Evolutionary conservation across 2,888 invertebrate species (phyloP), one percentile per base, ranked within the genome.

Genomic region (Drosophila melanosoma): DNA sequence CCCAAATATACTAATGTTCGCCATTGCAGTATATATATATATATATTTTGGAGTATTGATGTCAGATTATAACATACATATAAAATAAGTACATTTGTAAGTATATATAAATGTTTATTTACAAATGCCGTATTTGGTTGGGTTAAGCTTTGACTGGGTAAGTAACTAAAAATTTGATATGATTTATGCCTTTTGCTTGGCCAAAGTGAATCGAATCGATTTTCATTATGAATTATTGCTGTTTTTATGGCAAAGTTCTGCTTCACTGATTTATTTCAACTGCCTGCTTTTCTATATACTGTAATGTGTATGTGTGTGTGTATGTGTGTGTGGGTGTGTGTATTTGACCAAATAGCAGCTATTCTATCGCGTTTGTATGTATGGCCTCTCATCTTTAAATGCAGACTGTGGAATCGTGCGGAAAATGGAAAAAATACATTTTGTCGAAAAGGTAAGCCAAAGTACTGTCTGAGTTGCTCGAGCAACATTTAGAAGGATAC

Each of bases 211-310:
- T 81, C 75, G 80, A 81, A 84, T 82, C 82, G 82, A 82, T 83
- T 83, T 85, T 85, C 81, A 83, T 80, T 82, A 82, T 86, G 84
- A 82, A 85, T 82, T 83, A 86, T 87, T 87, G 76, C 79, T 83
- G 82, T 83, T 83, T 83, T 83, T 79, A 78, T 82, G 79, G 78
- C 79, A 76, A 70, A 82, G 79, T 81, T 82, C 79, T 81, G 81
- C 81, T 79, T 82, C 81, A 80, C 79, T 80, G 84, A 86, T 82
- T 87, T 75, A 79, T 79, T 69, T 72, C 36, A 73, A 64, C 66
- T 68, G 72, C 69, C 57, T 56, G 64, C 63, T 48, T 57, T 60
- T 61, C 45, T 59, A 32, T 69, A 61, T 68, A 57, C 52, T 33
- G 36, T 59, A 8, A 29, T 26, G 26, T 26, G 26, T 26, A 5